Evolutionary conservation across 1,140 invertebrate species (phyloP).

Genomic region (Drosophila sp.): DNA sequence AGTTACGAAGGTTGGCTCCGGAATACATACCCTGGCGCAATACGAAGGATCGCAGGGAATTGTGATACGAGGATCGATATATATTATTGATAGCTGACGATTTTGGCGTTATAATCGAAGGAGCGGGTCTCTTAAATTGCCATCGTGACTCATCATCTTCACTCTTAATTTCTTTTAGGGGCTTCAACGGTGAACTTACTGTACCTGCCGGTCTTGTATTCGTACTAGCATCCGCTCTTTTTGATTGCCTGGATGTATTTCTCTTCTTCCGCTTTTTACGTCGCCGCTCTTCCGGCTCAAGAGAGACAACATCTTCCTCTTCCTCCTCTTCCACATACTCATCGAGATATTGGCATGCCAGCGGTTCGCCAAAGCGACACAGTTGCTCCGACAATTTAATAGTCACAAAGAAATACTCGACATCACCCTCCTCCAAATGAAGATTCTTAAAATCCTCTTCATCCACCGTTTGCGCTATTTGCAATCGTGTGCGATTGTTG

Average conservation of each 20-base stretch:
- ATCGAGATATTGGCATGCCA: slow-evolving; percentile 65
- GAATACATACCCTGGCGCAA: background rate
- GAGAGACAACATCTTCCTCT: background rate
- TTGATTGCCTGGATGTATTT: background rate
- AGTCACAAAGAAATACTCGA: slow-evolving; percentile 57
- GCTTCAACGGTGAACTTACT: background rate
- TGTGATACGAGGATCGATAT: slow-evolving; percentile 1
- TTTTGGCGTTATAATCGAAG: background rate
- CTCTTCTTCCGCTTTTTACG: slow-evolving; percentile 13
- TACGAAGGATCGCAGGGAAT: background rate
- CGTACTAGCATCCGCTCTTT: background rate
- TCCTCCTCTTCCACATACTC: slow-evolving; percentile 23
- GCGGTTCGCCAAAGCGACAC: slow-evolving; percentile 62
- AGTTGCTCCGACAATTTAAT: slow-evolving; percentile 60
- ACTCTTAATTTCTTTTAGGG: background rate
- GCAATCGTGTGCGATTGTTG: background rate
- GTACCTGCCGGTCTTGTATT: background rate
- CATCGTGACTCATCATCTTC: background rate
- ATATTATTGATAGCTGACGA: slow-evolving; percentile 23
- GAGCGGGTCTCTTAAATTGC: background rate
- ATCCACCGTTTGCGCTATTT: background rate
- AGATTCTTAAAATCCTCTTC: background rate
- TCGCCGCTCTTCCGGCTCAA: background rate
- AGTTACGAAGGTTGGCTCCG: slow-evolving; percentile 17
- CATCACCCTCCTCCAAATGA: slow-evolving; percentile 18